Percentiles rank a stretch among this genome's conserved stretches.
These are phyloP conservation scores for Tetrapedia diversipes DNA, from an alignment of 2,888 invertebrate genomes.

Conservation along the genomic window DNA sequence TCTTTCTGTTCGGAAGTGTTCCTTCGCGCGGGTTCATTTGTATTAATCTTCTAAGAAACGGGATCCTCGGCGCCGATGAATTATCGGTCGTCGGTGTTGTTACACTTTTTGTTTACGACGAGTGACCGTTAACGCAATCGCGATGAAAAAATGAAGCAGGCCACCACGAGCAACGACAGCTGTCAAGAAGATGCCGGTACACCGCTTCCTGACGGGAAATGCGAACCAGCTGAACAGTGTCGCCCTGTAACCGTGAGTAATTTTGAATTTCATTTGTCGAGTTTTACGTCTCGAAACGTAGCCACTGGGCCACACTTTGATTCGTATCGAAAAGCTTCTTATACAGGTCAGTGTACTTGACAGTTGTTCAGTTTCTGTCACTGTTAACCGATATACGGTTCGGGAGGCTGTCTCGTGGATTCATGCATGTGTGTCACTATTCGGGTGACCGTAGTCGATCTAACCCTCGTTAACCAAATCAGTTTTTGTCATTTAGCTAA, in stretches of 20 bases:
- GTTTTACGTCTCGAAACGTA: not conserved
- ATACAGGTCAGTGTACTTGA: conserved; percentile 42
- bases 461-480: not conserved
- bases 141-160: conserved; percentile 51
- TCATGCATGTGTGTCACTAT: conserved; percentile 9
- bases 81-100: not conserved
- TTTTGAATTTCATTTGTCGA: not conserved
- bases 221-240: conserved; percentile 44
- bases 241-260: conserved; percentile 61
- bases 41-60: not conserved
- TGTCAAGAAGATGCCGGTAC: conserved; percentile 62
- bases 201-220: conserved; percentile 47
- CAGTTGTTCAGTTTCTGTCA: conserved; percentile 25
- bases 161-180: conserved; percentile 32
- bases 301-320: not conserved
- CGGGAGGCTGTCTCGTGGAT: conserved; percentile 8
- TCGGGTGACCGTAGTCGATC: not conserved
- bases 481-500: not conserved
- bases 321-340: not conserved
- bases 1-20: conserved; percentile 22
- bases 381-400: conserved; percentile 12
- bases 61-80: not conserved
- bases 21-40: conserved; percentile 4
- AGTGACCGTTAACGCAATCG: conserved; percentile 17
- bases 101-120: conserved; percentile 19